phyloP scores from a whole-genome alignment of 2,888 invertebrate genomes.

The Hoplodrina ambigua region DNA sequence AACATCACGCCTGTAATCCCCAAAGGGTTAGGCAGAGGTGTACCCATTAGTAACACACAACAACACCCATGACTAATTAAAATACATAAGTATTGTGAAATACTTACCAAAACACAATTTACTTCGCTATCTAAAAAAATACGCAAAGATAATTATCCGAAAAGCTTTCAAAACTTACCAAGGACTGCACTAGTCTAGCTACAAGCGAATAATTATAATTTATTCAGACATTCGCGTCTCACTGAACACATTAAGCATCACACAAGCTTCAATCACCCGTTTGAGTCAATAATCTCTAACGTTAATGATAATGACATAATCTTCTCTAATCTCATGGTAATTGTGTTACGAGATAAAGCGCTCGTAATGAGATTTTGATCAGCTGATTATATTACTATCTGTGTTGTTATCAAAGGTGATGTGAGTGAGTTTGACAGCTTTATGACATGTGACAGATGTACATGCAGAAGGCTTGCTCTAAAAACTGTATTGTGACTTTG shows the following conservation, averaged over 20 bases:
- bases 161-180: no score
- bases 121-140: no score
- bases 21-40: no score
- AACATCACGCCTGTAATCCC: no score
- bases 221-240: neutral
- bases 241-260: neutral
- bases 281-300: constrained; percentile 14
- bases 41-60: no score
- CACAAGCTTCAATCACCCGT: constrained; percentile 1
- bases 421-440: constrained; percentile 15
- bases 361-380: constrained; percentile 38
- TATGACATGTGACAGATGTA: neutral
- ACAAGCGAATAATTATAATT: neutral
- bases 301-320: constrained; percentile 44
- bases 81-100: no score
- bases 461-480: constrained; percentile 3
- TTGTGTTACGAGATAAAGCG: constrained; percentile 34
- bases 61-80: no score
- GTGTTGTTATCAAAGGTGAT: constrained; percentile 41
- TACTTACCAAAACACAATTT: no score
- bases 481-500: no score
- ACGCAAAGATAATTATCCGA: no score
- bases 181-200: neutral
- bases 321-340: constrained; percentile 40
- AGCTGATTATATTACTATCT: constrained; percentile 42